Evolutionary conservation across 2,888 invertebrate genomes (phyloP), one percentile per base, ranked within the genome.

Genomic region (Hemistola chrysoprasaria): DNA sequence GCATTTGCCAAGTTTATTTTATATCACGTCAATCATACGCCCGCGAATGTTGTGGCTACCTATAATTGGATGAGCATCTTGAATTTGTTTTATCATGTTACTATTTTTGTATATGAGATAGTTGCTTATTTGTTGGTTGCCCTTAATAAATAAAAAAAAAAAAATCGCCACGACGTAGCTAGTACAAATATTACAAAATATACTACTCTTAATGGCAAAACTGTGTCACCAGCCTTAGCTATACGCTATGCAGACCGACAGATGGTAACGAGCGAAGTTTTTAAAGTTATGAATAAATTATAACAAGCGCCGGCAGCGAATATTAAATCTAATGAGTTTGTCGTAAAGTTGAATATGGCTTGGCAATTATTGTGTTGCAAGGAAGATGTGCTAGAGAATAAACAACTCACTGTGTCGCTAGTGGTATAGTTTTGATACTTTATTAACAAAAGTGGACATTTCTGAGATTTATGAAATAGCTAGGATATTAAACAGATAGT

Each of bases 211-310:
- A 2, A 24, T 24, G 22, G 6, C 3, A 27, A 7, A 10, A 39
- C 10, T 29, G 1, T 20, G 23, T 22, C 26, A 22, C 8, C 20
- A n/a, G n/a, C n/a, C n/a, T n/a, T n/a, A n/a, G 22, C 26, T 32
- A 28, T 35, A 27, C 31, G 24, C 36, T 36, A 36, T 21, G 32
- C 35, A 21, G 22, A 22, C 43, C 35, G 47, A 42, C 58, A 62
- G 61, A 52, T 45, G 65, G 57, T 68, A 67, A 66, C 65, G 62
- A 70, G 65, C 54, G 43, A 70, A 70, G 62, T 69, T 70, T 69
- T 62, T 54, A 63, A 62, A 64, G 59, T 67, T 65, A 65, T 71
- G 68, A 70, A 72, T 72, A 71, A 69, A 69, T 72, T 72, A 66
- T 54, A 55, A 56, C 50, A 37, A 39, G 23, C 40, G 11, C 31